Percentiles rank a stretch among this genome's conserved stretches.
Evolutionary conservation across 2,888 invertebrate species (phyloP).

Genomic region (Argyresthia albistria): DNA sequence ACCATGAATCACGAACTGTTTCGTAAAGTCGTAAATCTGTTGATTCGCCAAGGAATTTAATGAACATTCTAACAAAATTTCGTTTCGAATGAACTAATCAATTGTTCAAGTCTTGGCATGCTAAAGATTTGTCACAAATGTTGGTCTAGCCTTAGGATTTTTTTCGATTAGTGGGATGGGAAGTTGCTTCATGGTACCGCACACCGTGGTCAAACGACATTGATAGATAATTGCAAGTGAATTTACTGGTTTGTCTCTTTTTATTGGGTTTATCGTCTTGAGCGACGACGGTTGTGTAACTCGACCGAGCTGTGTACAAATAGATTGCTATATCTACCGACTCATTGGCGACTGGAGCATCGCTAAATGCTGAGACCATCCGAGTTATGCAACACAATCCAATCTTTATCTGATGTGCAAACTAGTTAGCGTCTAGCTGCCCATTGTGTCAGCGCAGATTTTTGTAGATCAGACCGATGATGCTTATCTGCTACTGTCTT

Average conservation of each 20-base stretch:
- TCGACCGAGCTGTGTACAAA: not conserved
- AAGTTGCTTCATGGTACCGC: not conserved
- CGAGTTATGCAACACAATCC: not conserved
- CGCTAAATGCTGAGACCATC: not conserved
- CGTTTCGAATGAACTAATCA: too few relatives aligned
- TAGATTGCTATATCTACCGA: not conserved
- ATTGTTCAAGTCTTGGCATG: too few relatives aligned
- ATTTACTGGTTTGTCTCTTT: constrained; percentile 32
- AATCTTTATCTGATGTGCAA: not conserved
- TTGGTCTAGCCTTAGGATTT: too few relatives aligned
- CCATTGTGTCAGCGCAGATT: too few relatives aligned
- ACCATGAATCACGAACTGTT: too few relatives aligned
- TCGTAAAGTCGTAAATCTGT: too few relatives aligned
- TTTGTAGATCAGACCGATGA: too few relatives aligned
- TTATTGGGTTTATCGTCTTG: constrained; percentile 20
- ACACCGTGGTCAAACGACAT: not conserved
- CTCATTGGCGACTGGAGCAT: not conserved
- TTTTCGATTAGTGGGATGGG: not conserved
- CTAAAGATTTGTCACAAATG: too few relatives aligned
- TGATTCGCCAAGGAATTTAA: too few relatives aligned
- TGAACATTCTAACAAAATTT: too few relatives aligned
- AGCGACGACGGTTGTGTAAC: constrained; percentile 17
- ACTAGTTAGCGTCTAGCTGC: not conserved
- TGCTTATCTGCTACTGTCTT: too few relatives aligned
- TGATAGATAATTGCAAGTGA: constrained; percentile 7